Evolutionary conservation across 37 sponge, comb jelly and placozoan species (phyloP), one percentile per base, ranked within the genome.

Genomic region (Theonella swinhoei): DNA sequence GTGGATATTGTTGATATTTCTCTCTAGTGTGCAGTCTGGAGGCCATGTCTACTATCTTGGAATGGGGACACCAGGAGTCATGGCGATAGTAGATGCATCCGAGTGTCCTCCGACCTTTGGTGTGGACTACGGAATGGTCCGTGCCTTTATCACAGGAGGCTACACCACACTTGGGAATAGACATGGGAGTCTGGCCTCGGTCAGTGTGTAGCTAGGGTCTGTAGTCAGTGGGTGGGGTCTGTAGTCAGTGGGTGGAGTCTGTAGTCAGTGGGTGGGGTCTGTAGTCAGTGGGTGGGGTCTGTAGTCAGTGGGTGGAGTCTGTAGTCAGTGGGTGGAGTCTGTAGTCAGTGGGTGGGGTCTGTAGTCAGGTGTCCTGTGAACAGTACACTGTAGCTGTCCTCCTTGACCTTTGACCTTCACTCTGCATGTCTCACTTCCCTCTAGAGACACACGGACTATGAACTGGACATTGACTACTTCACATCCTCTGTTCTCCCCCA

Each of bases 41-140:
- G 87, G 91, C 3, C 87, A 82, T 67, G 73, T 91, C 30, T 91
- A 71, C 72, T 91, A 91, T 47, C 40, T 91, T 5, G 87, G 87
- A 1, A 62, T 42, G 31, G 75, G 68, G 2, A 39, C 64, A 25
- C 33, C 60, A 8, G 87, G 87, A 1, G 26, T 86, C 24, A 61
- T 91, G 64, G 78, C 78, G 26, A 38, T 91, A 23, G 77, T 91
- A 64, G 91, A 91, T 82, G 87, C 91, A 14, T 91, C 91, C 2
- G 91, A 91, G 72, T 91, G 91, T 72, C 91, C 91, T 19, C 91
- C 91, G 19, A 91, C 91, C 25, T 91, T 63, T 82, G 91, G 91
- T 24, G 60, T 87, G 22, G 78, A 83, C 82, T n/a, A 64, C 76
- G 31, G 67, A 25, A 1, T 26, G 69, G 72, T 90, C 0, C 42